These are phyloP conservation scores for Luffia ferchaultella DNA, from an alignment of 2,888 invertebrate species.

Conservation along the genomic window DNA sequence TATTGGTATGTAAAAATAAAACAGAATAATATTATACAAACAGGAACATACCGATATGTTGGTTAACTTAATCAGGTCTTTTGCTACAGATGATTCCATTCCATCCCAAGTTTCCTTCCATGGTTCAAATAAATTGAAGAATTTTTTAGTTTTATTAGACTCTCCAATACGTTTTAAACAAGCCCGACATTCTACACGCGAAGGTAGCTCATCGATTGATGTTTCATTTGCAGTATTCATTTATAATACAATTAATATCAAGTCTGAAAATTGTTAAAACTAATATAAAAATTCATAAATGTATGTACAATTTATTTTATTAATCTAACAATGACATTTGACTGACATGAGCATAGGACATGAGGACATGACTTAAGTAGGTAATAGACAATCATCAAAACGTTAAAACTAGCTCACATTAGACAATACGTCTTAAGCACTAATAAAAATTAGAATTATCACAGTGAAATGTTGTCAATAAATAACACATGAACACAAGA, in stretches of 20 bases:
- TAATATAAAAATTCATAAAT: too few relatives aligned
- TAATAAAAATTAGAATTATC: too few relatives aligned
- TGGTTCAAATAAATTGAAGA: slow-evolving; percentile 21
- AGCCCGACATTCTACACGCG: slow-evolving; percentile 32
- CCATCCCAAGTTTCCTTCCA: slow-evolving; percentile 28
- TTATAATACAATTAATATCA: background rate
- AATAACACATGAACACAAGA: too few relatives aligned
- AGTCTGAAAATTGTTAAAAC: too few relatives aligned
- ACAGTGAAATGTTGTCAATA: too few relatives aligned
- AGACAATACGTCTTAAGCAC: too few relatives aligned
- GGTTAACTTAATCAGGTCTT: slow-evolving; percentile 35
- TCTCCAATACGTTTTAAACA: slow-evolving; percentile 29
- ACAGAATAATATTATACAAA: slow-evolving; percentile 4
- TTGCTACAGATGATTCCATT: slow-evolving; percentile 35
- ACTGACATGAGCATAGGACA: too few relatives aligned
- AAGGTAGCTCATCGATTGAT: background rate
- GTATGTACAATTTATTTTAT: background rate
- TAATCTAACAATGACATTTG: background rate
- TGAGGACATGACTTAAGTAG: too few relatives aligned
- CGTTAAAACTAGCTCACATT: too few relatives aligned
- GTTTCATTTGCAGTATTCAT: background rate
- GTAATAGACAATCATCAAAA: too few relatives aligned
- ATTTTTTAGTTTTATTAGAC: slow-evolving; percentile 24
- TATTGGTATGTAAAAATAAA: too few relatives aligned
- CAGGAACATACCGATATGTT: slow-evolving; percentile 31